These are phyloP conservation scores for Bombus affinis DNA, from an alignment of 1,140 invertebrate species.

Conservation along the genomic window DNA sequence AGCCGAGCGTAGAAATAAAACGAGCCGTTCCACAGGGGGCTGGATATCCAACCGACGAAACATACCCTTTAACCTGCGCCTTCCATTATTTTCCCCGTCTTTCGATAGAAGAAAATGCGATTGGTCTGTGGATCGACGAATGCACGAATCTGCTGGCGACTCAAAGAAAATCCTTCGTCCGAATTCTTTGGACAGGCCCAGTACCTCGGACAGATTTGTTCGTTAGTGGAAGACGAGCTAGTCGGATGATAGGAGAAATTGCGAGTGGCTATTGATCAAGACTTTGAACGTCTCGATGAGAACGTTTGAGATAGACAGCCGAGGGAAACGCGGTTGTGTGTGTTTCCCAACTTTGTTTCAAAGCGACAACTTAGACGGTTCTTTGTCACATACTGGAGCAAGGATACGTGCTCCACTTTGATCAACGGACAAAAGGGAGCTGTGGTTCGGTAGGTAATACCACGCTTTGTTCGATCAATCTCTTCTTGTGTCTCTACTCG, in stretches of 20 bases:
- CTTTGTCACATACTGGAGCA: slow-evolving; percentile 23
- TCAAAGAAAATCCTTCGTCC: not conserved
- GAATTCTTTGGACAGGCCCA: not conserved
- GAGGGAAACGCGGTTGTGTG: not conserved
- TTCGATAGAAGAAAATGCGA: not conserved
- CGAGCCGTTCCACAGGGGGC: not conserved
- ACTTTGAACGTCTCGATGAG: not conserved
- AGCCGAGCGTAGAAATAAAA: slow-evolving; percentile 51
- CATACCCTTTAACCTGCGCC: not conserved
- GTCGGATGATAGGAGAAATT: not conserved
- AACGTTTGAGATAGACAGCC: not conserved
- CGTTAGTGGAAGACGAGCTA: not conserved
- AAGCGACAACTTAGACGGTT: slow-evolving; percentile 28
- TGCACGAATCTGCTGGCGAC: not conserved
- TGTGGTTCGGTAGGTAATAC: slow-evolving; percentile 10
- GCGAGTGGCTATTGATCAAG: slow-evolving; percentile 4
- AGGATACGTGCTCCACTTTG: slow-evolving; percentile 35
- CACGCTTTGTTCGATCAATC: slow-evolving; percentile 7
- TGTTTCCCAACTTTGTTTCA: slow-evolving; percentile 13
- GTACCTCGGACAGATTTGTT: not conserved
- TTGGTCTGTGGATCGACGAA: slow-evolving; percentile 4
- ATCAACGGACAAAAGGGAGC: slow-evolving; percentile 30
- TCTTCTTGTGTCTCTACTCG: not conserved
- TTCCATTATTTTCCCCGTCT: slow-evolving; percentile 27
- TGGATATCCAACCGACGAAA: slow-evolving; percentile 28